Evolutionary conservation across 2,797 vertebrate species (phyloP).

Genomic region (Valencia hispanica): DNA sequence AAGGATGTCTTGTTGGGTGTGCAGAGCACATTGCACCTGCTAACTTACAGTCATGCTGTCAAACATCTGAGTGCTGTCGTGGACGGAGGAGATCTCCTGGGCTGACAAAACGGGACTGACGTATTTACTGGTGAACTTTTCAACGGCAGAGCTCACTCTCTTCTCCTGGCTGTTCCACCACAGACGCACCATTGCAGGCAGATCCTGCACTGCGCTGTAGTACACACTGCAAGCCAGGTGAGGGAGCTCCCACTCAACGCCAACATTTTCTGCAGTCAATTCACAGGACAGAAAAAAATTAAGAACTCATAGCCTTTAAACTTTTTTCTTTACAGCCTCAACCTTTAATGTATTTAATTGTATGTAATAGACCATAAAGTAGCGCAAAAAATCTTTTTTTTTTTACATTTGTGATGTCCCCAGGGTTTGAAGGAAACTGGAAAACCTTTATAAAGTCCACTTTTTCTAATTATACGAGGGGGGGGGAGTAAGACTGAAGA

Average conservation of each 20-base stretch:
- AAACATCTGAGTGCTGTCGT: conserved; percentile 92
- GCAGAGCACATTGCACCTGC: neutral
- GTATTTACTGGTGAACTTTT: conserved; percentile 94
- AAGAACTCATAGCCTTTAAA: neutral
- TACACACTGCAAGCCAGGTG: conserved; percentile 96
- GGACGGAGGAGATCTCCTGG: conserved; percentile 94
- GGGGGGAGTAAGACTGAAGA: no score
- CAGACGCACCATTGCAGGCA: conserved; percentile 96
- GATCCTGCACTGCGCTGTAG: conserved; percentile 91
- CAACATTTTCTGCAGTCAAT: conserved; percentile 74
- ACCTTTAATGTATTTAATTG: neutral
- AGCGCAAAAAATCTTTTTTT: no score
- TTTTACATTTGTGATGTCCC: no score
- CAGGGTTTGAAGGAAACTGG: no score
- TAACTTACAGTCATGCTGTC: conserved; percentile 93
- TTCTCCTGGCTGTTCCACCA: conserved; percentile 99
- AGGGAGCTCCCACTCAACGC: conserved; percentile 86
- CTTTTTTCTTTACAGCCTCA: neutral
- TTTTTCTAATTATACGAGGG: no score
- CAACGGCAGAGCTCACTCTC: conserved; percentile 89
- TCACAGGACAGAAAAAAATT: neutral
- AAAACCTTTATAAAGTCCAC: no score
- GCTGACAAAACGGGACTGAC: conserved; percentile 92
- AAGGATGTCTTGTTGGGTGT: neutral
- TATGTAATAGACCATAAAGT: no score